These are phyloP conservation scores for Boleophthalmus pectinirostris DNA, from an alignment of 2,113 vertebrate species.

Conservation along the genomic window DNA sequence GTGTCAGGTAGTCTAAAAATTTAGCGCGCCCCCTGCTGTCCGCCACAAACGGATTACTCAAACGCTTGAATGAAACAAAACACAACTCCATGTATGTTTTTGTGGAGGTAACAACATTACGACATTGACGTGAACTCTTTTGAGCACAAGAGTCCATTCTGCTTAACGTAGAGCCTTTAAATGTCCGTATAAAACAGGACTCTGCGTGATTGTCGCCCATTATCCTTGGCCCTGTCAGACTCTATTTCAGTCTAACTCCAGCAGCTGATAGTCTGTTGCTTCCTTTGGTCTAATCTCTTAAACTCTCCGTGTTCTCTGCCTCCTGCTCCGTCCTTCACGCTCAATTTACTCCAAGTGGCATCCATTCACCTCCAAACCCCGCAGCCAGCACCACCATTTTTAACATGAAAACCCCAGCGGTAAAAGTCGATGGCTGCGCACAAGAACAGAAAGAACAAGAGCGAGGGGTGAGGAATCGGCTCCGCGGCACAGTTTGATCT, in stretches of 20 bases:
- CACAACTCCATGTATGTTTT: too few species aligned
- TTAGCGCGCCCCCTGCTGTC: too few species aligned
- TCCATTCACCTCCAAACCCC: conserved; percentile 54
- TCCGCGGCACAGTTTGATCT: conserved; percentile 27
- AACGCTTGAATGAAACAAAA: too few species aligned
- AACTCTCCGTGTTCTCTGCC: conserved; percentile 33
- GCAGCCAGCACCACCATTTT: conserved; percentile 54
- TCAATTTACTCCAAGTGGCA: conserved; percentile 60
- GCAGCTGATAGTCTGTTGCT: conserved; percentile 4
- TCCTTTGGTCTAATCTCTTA: conserved; percentile 18
- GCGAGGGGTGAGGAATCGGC: conserved; percentile 21
- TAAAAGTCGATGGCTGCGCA: conserved; percentile 12
- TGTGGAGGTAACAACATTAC: too few species aligned
- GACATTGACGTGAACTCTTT: too few species aligned
- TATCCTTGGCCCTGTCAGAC: not conserved
- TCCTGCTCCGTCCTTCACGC: conserved; percentile 58
- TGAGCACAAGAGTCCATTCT: too few species aligned
- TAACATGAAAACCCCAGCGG: conserved; percentile 45
- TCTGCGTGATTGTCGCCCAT: not conserved
- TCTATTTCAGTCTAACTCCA: conserved; percentile 7
- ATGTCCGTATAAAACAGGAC: too few species aligned
- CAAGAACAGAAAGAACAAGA: conserved; percentile 22
- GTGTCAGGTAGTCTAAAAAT: too few species aligned
- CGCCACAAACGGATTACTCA: too few species aligned
- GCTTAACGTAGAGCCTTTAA: too few species aligned